A percentile compares a stretch with the other conserved stretches of the same genome.
Conservation (phyloP, 2,888 invertebrate species). For the Meta bourneti region DNA sequence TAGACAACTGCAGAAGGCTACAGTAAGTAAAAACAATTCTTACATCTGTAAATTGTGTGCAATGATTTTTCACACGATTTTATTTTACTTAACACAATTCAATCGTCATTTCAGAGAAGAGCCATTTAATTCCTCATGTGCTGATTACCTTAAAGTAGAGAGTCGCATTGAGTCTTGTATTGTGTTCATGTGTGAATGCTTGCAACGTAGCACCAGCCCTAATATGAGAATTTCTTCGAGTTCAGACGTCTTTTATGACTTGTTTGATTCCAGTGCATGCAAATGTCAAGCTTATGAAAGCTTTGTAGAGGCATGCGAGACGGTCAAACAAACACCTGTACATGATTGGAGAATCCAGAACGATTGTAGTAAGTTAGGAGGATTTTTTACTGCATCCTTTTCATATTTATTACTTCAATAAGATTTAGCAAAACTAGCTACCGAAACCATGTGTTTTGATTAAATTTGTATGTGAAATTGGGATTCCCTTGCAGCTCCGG, state of each 20-base stretch:
- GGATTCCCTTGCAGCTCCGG: conserved; percentile 64
- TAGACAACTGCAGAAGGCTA: conserved; percentile 86
- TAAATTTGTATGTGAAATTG: background rate
- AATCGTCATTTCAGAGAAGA: conserved; percentile 82
- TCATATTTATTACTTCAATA: background rate
- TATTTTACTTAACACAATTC: too few relatives aligned
- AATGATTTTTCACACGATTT: too few relatives aligned
- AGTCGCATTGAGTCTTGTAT: conserved; percentile 87
- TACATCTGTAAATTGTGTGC: too few relatives aligned
- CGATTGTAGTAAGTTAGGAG: conserved; percentile 78
- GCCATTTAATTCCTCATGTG: conserved; percentile 82
- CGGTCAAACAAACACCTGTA: conserved; percentile 85
- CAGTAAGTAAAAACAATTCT: conserved; percentile 82
- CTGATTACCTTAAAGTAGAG: conserved; percentile 82
- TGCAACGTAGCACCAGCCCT: conserved; percentile 80
- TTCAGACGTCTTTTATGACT: conserved; percentile 53
- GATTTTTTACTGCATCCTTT: background rate
- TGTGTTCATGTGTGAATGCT: conserved; percentile 88
- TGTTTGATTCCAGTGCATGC: conserved; percentile 82
- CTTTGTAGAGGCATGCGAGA: conserved; percentile 88
- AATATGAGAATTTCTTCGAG: conserved; percentile 26
- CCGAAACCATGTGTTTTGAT: background rate
- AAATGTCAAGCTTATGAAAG: conserved; percentile 87
- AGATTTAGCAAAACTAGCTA: background rate
- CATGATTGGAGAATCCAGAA: conserved; percentile 81